These are phyloP conservation scores for Otolemur crassicaudatus DNA, from an alignment of 2,797 vertebrate species.

Conservation along the genomic window DNA sequence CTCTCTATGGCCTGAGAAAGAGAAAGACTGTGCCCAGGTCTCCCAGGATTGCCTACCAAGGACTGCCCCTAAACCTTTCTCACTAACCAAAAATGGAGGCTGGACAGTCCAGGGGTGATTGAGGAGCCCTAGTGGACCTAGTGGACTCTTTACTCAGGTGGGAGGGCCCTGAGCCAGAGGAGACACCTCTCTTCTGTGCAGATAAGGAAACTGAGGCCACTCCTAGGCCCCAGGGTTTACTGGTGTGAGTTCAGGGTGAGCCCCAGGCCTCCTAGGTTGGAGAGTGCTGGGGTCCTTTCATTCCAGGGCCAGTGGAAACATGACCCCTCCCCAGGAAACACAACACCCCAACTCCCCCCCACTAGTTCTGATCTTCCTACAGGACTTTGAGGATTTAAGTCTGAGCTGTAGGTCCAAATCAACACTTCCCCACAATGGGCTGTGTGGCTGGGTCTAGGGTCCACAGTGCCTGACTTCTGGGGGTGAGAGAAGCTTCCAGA, in stretches of 20 bases:
- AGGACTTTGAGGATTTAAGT: not conserved
- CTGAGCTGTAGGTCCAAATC: not conserved
- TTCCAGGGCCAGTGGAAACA: too few relatives aligned
- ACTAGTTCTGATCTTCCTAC: not conserved
- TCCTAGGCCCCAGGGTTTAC: not conserved
- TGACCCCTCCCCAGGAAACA: not conserved
- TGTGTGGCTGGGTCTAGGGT: not conserved
- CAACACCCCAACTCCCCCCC: not conserved
- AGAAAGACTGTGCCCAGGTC: not conserved
- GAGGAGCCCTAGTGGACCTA: not conserved
- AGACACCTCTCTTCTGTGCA: not conserved
- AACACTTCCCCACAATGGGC: not conserved
- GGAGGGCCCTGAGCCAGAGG: not conserved
- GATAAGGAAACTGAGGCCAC: not conserved
- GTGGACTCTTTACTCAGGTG: not conserved
- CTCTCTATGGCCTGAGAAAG: not conserved
- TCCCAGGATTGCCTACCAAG: fast-evolving
- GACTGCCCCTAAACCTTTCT: too few relatives aligned
- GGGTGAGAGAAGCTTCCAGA: not conserved
- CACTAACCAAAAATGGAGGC: not conserved
- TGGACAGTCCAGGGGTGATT: not conserved
- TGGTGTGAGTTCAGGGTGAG: not conserved
- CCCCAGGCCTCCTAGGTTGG: not conserved
- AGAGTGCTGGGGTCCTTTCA: not conserved
- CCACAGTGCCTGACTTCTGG: not conserved